A percentile compares a stretch with the other conserved stretches of the same genome.
Evolutionary conservation across 2,113 vertebrate genomes (phyloP).

Genomic region (Dromaius novaehollandiae): DNA sequence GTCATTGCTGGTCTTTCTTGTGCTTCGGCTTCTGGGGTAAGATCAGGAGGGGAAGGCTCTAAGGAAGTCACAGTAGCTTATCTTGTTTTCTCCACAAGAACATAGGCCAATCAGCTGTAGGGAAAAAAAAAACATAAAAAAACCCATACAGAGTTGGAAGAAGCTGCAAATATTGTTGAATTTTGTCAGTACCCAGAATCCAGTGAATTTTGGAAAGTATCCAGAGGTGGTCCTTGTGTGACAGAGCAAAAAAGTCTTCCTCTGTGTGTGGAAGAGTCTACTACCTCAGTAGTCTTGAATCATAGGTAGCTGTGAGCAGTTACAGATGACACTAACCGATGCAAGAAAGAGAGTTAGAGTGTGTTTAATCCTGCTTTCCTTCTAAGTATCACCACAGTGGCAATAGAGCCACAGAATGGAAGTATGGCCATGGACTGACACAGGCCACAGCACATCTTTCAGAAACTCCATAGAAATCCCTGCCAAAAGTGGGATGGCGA

Average conservation of each 20-base stretch:
- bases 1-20: not conserved
- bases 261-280: not conserved
- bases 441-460: not conserved
- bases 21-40: not conserved
- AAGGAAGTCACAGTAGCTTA: conserved; percentile 73
- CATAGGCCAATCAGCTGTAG: conserved; percentile 74
- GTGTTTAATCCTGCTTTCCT: not conserved
- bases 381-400: not conserved
- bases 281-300: not conserved
- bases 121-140: not conserved
- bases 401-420: not conserved
- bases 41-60: conserved; percentile 68
- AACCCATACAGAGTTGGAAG: not conserved
- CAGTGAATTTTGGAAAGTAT: no score
- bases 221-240: not conserved
- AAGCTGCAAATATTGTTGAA: not conserved
- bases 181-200: not conserved
- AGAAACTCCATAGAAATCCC: not conserved
- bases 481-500: not conserved
- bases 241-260: not conserved
- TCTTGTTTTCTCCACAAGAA: conserved; percentile 60
- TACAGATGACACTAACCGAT: not conserved
- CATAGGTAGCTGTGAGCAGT: not conserved
- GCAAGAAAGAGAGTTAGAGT: not conserved
- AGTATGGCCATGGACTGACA: not conserved